Evolutionary conservation across 2,888 invertebrate species (phyloP).

Genomic region (Euproctis similis): DNA sequence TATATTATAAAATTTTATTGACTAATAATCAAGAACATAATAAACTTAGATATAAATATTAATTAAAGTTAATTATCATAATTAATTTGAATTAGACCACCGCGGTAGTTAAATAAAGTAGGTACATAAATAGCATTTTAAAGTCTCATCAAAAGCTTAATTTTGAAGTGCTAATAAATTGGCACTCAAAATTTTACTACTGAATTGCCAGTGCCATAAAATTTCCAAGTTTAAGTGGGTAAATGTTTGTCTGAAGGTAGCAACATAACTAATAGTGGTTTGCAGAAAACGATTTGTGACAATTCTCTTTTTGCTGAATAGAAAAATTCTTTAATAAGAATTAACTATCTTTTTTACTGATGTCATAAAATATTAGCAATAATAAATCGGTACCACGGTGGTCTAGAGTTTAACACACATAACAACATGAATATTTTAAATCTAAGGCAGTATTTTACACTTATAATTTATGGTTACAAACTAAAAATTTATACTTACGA

Average conservation of each 20-base stretch:
- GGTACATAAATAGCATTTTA: background rate
- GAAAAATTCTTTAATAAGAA: too few species aligned
- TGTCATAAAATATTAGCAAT: too few species aligned
- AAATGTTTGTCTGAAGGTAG: conserved; percentile 4
- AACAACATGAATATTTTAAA: too few species aligned
- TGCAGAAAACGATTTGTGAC: too few species aligned
- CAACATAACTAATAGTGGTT: background rate
- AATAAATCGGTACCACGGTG: conserved; percentile 2
- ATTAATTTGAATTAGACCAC: conserved; percentile 8
- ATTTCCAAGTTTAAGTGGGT: background rate
- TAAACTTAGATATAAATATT: conserved; percentile 35
- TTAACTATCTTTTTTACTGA: background rate
- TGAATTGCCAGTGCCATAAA: background rate
- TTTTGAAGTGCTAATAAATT: too few species aligned
- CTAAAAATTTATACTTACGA: conserved; percentile 26
- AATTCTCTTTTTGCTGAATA: too few species aligned
- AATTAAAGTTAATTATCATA: conserved; percentile 23
- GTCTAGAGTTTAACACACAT: conserved; percentile 2
- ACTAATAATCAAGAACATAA: conserved; percentile 38
- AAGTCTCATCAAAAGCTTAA: too few species aligned
- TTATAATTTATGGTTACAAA: conserved; percentile 22
- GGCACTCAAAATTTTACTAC: background rate
- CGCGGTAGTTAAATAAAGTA: conserved; percentile 1
- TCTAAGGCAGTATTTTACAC: conserved; percentile 28
- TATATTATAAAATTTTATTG: conserved; percentile 32